Percentiles rank a stretch among this genome's conserved stretches.
phyloP scores from a whole-genome alignment of 2,113 vertebrate genomes.

The Andinoacara biseriatus region DNA sequence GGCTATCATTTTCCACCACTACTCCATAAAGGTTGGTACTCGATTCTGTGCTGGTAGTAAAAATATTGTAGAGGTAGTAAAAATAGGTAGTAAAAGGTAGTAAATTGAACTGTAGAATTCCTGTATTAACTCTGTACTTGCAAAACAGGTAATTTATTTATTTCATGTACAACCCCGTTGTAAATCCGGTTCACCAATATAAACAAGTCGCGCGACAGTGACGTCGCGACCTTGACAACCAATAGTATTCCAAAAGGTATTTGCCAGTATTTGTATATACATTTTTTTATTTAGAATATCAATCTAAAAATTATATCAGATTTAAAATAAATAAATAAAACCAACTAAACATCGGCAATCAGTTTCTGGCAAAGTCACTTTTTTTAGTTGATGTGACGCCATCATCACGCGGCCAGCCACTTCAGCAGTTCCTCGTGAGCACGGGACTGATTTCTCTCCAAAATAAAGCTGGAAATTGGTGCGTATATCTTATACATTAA shows the following conservation, averaged over 20 bases:
- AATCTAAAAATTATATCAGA: background rate
- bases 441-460: background rate
- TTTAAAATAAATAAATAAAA: background rate
- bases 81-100: no score
- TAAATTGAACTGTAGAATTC: no score
- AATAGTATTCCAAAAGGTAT: background rate
- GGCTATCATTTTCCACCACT: no score
- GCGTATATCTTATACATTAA: conserved; percentile 13
- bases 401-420: conserved; percentile 37
- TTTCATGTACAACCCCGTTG: no score
- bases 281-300: background rate
- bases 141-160: no score
- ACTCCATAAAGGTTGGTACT: no score
- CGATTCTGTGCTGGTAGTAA: no score
- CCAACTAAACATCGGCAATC: background rate
- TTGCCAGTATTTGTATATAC: background rate
- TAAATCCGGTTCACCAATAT: background rate
- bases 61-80: no score
- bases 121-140: no score
- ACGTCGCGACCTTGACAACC: background rate
- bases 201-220: background rate
- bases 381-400: background rate
- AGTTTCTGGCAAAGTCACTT: background rate
- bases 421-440: background rate
- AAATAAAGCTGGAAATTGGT: background rate